Conservation (phyloP, 2,113 vertebrate species). For the Ellobius talpinus region DNA sequence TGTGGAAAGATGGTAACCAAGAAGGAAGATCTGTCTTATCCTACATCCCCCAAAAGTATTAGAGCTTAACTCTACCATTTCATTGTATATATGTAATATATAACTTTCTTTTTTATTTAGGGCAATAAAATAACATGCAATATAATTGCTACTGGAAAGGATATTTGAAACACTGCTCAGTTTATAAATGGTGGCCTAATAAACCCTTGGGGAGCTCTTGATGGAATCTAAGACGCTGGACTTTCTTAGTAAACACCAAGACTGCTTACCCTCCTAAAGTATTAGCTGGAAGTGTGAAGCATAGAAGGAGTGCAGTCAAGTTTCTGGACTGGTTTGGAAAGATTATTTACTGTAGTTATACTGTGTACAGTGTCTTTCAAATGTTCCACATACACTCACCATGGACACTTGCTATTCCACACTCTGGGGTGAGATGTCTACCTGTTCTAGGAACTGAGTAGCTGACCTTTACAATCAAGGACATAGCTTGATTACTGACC, state of each 20-base stretch:
- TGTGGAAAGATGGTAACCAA: background rate
- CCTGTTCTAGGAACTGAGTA: background rate
- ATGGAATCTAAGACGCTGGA: conserved; percentile 2
- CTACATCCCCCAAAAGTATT: too few species aligned
- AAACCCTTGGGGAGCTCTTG: background rate
- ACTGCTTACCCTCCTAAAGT: background rate
- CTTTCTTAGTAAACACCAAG: background rate
- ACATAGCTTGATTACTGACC: background rate
- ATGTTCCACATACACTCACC: background rate
- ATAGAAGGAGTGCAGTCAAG: background rate
- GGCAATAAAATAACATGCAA: background rate
- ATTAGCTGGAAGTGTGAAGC: background rate
- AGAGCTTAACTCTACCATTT: background rate
- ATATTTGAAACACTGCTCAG: background rate
- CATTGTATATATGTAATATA: background rate
- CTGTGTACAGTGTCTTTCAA: background rate
- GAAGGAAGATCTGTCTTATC: background rate
- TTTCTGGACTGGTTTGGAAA: conserved; percentile 41
- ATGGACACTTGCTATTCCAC: background rate
- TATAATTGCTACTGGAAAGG: background rate
- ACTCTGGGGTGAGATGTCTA: background rate
- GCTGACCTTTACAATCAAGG: background rate
- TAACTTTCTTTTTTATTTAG: conserved; percentile 4
- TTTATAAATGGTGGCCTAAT: background rate
- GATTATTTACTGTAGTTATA: background rate